Evolutionary conservation across 2,888 invertebrate genomes (phyloP), one percentile per base, ranked within the genome.

Genomic region (Priocnemis perturbator): DNA sequence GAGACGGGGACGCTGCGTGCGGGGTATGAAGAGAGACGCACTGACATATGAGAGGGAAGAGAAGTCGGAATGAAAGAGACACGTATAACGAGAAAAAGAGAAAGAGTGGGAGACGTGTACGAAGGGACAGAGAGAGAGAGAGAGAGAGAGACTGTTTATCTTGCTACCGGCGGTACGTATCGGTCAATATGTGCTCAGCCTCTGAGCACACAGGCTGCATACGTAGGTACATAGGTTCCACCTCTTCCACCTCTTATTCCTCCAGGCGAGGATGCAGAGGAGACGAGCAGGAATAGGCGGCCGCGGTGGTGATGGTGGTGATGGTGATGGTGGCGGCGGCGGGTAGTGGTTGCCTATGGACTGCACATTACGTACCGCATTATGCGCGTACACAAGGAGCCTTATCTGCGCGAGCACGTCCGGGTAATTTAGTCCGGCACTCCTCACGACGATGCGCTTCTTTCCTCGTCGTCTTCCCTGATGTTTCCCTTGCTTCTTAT

Each of bases 141-240:
- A 23, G 44, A 14, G 44, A 53, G 55, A 20, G 37, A 47, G 26
- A 81, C 75, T 86, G 84, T 86, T 85, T 85, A 82, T 86, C 84
- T 85, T 85, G 83, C 86, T 85, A 86, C 86, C 79, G 83, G 85
- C 78, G 74, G 81, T 86, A 86, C 85, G 86, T 85, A 85, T 85
- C 81, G 84, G 85, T 86, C 86, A 86, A 86, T 86, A 86, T 86
- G 85, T 86, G 83, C 83, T 81, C 82, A 85, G 85, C 76, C 84
- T 85, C 85, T 80, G 82, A 82, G 81, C 76, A 84, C 74, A 82
- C 81, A 79, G 76, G 71, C 78, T 80, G 85, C 83, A 83, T 81
- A 80, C 75, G 81, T 79, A 76, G 76, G 71, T 26, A 80, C 79
- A 79, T 73, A 77, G 79, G 72, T 75, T 67, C 67, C 63, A 62